A percentile compares a stretch with the other conserved stretches of the same genome.
Conservation (phyloP, 2,113 vertebrate genomes). For the Colistium nudipinnis region DNA sequence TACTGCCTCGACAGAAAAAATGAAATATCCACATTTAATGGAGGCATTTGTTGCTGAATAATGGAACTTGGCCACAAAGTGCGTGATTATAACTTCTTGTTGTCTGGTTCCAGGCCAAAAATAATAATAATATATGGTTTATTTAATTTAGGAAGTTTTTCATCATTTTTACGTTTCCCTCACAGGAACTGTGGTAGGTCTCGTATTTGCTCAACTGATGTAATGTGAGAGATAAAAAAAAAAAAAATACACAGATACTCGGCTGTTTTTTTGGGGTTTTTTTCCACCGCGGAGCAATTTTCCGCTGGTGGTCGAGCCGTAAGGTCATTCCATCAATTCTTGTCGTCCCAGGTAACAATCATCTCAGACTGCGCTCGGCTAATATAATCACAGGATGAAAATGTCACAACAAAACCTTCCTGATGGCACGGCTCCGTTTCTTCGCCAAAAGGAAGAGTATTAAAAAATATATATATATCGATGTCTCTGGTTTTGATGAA, state of each 20-base stretch:
- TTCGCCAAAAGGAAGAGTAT: background rate
- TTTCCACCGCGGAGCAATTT: slow-evolving; percentile 26
- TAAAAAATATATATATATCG: background rate
- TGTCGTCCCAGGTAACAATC: slow-evolving; percentile 69
- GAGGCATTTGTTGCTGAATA: slow-evolving; percentile 35
- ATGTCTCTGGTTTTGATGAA: slow-evolving; percentile 35
- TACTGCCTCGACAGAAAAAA: slow-evolving; percentile 23
- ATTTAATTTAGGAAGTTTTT: background rate
- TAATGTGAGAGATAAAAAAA: slow-evolving; percentile 23
- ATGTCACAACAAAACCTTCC: slow-evolving; percentile 66
- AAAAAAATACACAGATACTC: slow-evolving; percentile 5
- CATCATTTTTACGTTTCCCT: background rate
- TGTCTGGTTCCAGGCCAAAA: slow-evolving; percentile 11
- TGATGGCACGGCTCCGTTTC: slow-evolving; percentile 26
- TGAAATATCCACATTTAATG: slow-evolving; percentile 52
- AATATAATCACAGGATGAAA: slow-evolving; percentile 70
- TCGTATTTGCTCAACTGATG: slow-evolving; percentile 16
- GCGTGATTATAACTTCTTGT: slow-evolving; percentile 19
- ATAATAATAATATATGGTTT: background rate
- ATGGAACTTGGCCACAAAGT: slow-evolving; percentile 24
- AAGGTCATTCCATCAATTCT: slow-evolving; percentile 74
- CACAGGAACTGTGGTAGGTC: background rate
- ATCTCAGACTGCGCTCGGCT: slow-evolving; percentile 56
- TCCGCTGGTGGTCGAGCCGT: slow-evolving; percentile 47
- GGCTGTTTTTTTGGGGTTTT: slow-evolving; percentile 26